Evolutionary conservation across 2,113 vertebrate genomes (phyloP), one percentile per base, ranked within the genome.

Genomic region (Lepisosteus osseus): DNA sequence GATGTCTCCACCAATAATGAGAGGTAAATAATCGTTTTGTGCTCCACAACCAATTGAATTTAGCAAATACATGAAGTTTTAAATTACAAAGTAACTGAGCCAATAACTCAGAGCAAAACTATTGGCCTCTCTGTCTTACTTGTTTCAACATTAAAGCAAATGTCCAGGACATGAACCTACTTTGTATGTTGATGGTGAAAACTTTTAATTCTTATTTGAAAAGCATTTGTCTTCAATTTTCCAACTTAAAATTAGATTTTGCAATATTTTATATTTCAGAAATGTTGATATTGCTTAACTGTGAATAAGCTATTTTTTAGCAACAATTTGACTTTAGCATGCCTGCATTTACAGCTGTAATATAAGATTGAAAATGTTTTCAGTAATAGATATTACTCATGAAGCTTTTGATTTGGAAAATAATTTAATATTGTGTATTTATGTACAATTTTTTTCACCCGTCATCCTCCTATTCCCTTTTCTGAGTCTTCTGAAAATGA

Each of bases 251-350:
- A 87, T 78, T 85, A 89, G 76, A 90, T 86, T 90, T 91, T 89
- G 78, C 83, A 79, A 86, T 80, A 80, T 88, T 92, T 90, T 90
- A 77, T 88, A 91, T 90, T 75, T 76, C 74, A 82, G 81, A 71
- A 79, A 75, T 72, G 69, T 83, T 84, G 77, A 80, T 88, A 86
- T 88, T 84, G 85, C 89, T 87, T 90, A 86, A 89, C 82, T 89
- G 88, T 90, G 88, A 91, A 90, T 86, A 87, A 83, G 71, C 85
- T 87, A 82, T 86, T 91, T 90, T 51, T 84, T 88, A 89, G 82
- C 76, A 80, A 82, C 76, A 74, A 74, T 79, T 68, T 63, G 76
- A 76, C 80, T 81, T 85, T 71, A 80, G 87, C 89, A 90, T 91
- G 89, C 85, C 7, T 78, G 9, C 47, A 70, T 77, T 74, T 80